Conservation (phyloP, 2,113 vertebrate genomes). For the Cisticola juncidis region DNA sequence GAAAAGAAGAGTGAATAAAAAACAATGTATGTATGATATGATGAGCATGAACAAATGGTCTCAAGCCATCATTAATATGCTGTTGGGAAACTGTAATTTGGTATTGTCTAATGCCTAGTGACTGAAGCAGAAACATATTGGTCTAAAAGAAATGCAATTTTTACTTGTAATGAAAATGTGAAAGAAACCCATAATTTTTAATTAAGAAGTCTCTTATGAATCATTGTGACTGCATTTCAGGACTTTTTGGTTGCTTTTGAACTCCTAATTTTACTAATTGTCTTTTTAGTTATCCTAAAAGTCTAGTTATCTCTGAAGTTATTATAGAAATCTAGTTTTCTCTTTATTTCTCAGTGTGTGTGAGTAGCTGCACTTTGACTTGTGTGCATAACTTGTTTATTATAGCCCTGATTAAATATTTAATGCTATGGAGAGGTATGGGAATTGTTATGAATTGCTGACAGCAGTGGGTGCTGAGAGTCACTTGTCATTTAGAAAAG, state of each 20-base stretch:
- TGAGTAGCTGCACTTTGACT: not conserved
- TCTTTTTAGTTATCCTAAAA: not conserved
- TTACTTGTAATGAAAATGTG: constrained; percentile 1
- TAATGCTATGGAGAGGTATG: not conserved
- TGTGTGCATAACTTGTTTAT: constrained; percentile 10
- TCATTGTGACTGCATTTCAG: not conserved
- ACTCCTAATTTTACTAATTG: not conserved
- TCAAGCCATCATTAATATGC: not conserved
- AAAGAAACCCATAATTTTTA: not conserved
- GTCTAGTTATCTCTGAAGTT: not conserved
- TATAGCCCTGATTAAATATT: not conserved
- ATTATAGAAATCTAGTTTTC: not conserved
- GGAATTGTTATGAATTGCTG: constrained; percentile 13
- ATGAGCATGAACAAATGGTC: not conserved
- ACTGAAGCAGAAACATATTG: not conserved
- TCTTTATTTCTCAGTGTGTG: not conserved
- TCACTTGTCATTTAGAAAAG: constrained; percentile 15
- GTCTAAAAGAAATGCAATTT: not conserved
- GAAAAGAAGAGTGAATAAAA: not conserved
- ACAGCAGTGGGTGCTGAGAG: not conserved
- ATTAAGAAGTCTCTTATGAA: constrained; percentile 21
- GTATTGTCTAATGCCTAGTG: not conserved
- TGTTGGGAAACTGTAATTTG: not conserved
- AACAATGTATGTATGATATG: not conserved
- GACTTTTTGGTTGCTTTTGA: not conserved